Evolutionary conservation across 2,888 invertebrate species (phyloP).

Genomic region (Theodoxus fluviatilis): DNA sequence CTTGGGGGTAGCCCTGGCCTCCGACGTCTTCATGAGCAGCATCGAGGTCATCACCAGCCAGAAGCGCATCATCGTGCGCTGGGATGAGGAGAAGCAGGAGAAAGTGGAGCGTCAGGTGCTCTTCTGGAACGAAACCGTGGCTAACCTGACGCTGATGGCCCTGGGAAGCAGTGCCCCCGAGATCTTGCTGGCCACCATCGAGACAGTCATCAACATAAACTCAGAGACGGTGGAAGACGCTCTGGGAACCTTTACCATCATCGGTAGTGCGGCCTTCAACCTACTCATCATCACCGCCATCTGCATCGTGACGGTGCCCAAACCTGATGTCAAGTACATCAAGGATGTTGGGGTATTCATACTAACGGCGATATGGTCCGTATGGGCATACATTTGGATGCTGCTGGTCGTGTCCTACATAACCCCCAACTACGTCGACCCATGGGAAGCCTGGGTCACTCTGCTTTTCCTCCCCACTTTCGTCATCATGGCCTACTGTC

Average conservation of each 20-base stretch:
- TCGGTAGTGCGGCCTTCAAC: conserved; percentile 63
- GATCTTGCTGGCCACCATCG: conserved; percentile 57
- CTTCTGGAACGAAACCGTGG: conserved; percentile 63
- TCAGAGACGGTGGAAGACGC: conserved; percentile 39
- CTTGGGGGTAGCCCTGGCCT: conserved; percentile 60
- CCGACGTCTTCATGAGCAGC: conserved; percentile 61
- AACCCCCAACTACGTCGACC: conserved; percentile 50
- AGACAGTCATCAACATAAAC: conserved; percentile 41
- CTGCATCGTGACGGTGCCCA: conserved; percentile 55
- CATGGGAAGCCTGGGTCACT: conserved; percentile 62
- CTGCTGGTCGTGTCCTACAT: conserved; percentile 53
- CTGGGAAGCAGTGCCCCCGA: conserved; percentile 62
- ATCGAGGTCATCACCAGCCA: conserved; percentile 63
- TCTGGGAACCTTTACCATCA: conserved; percentile 62
- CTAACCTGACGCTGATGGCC: conserved; percentile 62
- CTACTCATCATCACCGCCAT: conserved; percentile 60
- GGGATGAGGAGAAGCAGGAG: conserved; percentile 56
- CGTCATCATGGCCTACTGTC: conserved; percentile 57
- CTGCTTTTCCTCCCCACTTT: conserved; percentile 57
- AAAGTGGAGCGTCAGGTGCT: conserved; percentile 49
- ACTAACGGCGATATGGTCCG: conserved; percentile 57
- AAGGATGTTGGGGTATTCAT: conserved; percentile 59
- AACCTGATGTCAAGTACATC: conserved; percentile 41
- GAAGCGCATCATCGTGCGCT: conserved; percentile 51
- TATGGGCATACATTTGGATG: conserved; percentile 64